Evolutionary conservation across 2,797 vertebrate species (phyloP), one percentile per base, ranked within the genome.

Genomic region (Stomatorhinus walkeri): DNA sequence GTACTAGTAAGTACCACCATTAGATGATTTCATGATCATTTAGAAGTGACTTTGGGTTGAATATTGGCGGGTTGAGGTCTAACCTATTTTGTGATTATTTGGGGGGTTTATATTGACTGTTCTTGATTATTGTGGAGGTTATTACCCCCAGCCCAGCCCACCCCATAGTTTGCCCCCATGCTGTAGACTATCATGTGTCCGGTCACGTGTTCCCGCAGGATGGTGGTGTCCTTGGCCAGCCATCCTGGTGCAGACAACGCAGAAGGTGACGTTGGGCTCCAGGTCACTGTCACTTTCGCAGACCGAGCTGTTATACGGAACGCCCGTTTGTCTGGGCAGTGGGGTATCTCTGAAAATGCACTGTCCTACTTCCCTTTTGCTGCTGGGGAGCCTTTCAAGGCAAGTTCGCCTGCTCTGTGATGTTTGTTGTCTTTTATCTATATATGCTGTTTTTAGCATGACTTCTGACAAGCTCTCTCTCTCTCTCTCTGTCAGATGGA

Each of bases 281-380:
- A 97, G 91, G 88, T 98, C 46, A 95, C 95, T 79, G 95, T 98
- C 92, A 97, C 92, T 92, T 98, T 98, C 88, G 89, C 54, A 88
- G 96, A 97, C 3, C 97, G 96, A 91, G 95, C 96, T 0, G 94
- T 98, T 89, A 94, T 95, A 4, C 95, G 97, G 48, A 98, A 97
- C 72, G 96, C 97, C 81, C 94, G 96, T n/a, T 91, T 97, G 93
- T 95, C 94, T 0, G 97, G 97, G 4, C 95, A 96, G 91, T 98
- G 97, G 97, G 97, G 97, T 43, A 90, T 93, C 7, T 94, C 96
- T 68, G 97, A 98, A 93, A 97, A 95, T 1, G 96, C 94, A 1
- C 94, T 98, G 87, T 96, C 97, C 56, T 98, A 96, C 91, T 98
- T 98, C 83, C 97, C 97, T 7, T 98, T 98, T 89, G 95, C 95